Evolutionary conservation across 1,140 invertebrate species (phyloP).

Genomic region (Rhyacophila brunnea): DNA sequence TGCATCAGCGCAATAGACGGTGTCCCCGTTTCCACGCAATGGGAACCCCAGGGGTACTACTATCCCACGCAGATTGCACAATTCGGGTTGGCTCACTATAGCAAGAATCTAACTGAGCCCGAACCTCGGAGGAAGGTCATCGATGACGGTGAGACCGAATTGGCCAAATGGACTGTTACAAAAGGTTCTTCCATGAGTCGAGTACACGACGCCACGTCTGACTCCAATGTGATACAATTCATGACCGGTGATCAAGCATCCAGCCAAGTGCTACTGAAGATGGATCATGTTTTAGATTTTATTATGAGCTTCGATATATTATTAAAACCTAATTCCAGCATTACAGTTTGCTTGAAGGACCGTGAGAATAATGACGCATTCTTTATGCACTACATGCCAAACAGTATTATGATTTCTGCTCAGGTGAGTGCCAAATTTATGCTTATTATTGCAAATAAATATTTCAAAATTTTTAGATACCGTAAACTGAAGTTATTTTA

Average conservation of each 20-base stretch:
- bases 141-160: conserved; percentile 71
- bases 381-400: conserved; percentile 81
- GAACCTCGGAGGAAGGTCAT: conserved; percentile 67
- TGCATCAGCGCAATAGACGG: conserved; percentile 90
- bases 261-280: conserved; percentile 66
- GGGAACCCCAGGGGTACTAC: conserved; percentile 90
- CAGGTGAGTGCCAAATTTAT: too few species aligned
- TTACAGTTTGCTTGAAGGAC: conserved; percentile 76
- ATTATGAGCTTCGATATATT: conserved; percentile 76
- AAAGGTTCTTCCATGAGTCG: conserved; percentile 62
- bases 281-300: conserved; percentile 74
- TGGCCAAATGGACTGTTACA: conserved; percentile 67
- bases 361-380: conserved; percentile 75
- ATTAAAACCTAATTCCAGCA: conserved; percentile 73
- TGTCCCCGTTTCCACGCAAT: conserved; percentile 92
- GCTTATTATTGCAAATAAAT: too few species aligned
- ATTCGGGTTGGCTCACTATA: conserved; percentile 95
- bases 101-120: conserved; percentile 85
- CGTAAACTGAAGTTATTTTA: too few species aligned
- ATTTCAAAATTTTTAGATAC: too few species aligned
- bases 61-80: conserved; percentile 99
- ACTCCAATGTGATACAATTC: conserved; percentile 67
- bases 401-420: conserved; percentile 67
- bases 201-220: conserved; percentile 57
- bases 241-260: conserved; percentile 67